These are phyloP conservation scores for Callospermophilus lateralis DNA, from an alignment of 2,113 vertebrate genomes.

Conservation along the genomic window DNA sequence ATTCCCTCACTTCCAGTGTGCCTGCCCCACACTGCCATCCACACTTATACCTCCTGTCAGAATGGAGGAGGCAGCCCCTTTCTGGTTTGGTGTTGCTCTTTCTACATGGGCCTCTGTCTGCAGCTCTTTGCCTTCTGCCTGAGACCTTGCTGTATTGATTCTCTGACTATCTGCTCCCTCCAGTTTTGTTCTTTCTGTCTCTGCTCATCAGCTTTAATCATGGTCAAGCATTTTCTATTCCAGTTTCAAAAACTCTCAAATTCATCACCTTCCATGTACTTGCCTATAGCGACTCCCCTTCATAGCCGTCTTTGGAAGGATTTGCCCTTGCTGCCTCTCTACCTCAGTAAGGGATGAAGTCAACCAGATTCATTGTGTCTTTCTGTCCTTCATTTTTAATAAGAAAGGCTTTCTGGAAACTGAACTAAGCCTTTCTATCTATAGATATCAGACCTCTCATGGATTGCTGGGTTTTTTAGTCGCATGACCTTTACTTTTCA, in stretches of 20 bases:
- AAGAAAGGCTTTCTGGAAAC: not conserved
- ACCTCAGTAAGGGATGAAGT: not conserved
- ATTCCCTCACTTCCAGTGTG: fast-evolving
- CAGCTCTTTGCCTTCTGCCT: not conserved
- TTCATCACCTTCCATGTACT: not conserved
- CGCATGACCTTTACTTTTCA: constrained; percentile 33
- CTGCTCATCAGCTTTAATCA: not conserved
- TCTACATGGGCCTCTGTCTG: not conserved
- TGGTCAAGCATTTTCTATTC: not conserved
- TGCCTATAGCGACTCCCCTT: not conserved
- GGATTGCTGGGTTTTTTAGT: not conserved
- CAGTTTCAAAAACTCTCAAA: not conserved
- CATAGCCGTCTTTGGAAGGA: not conserved
- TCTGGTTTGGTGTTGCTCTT: not conserved
- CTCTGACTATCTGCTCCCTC: not conserved
- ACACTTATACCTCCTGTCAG: not conserved
- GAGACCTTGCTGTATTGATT: not conserved
- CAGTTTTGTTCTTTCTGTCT: not conserved
- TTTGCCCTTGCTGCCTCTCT: not conserved
- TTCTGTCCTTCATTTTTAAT: not conserved
- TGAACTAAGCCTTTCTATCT: not conserved
- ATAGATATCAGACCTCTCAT: not conserved
- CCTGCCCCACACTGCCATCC: not conserved
- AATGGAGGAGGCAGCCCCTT: too few relatives aligned
- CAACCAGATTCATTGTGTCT: not conserved